phyloP scores from a whole-genome alignment of 2,888 invertebrate genomes.

The Sphinx pinastri region DNA sequence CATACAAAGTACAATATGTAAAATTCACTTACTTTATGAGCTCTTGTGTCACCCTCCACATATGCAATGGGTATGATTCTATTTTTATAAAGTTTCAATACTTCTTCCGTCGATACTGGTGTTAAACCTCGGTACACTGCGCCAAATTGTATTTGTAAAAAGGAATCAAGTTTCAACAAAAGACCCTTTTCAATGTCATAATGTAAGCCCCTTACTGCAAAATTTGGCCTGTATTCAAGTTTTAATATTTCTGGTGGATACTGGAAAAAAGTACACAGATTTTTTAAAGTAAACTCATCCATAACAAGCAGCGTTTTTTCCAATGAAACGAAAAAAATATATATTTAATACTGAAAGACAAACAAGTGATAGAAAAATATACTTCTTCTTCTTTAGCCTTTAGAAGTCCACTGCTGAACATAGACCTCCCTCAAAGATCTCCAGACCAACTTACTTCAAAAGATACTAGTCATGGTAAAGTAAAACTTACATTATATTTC shows the following conservation, averaged over 20 bases:
- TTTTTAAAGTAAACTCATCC: too few species aligned
- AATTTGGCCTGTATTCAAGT: conserved; percentile 94
- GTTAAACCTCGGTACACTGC: conserved; percentile 95
- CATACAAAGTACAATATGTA: conserved; percentile 3
- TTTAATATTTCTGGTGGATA: conserved; percentile 93
- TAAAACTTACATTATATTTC: conserved; percentile 89
- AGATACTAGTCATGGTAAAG: background rate
- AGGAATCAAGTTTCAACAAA: conserved; percentile 96
- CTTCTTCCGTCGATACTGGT: conserved; percentile 92
- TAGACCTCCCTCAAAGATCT: too few species aligned
- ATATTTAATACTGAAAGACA: too few species aligned
- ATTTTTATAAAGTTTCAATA: conserved; percentile 92
- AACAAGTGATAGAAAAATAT: too few species aligned
- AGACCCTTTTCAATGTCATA: conserved; percentile 98
- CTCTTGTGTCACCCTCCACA: conserved; percentile 91
- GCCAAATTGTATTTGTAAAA: conserved; percentile 97
- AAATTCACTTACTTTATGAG: conserved; percentile 84
- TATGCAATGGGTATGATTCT: conserved; percentile 94
- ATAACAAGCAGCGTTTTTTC: too few species aligned
- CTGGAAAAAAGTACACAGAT: conserved; percentile 76
- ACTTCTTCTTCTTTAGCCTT: too few species aligned
- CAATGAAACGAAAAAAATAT: too few species aligned
- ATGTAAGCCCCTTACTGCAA: conserved; percentile 98
- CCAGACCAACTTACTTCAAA: too few species aligned
- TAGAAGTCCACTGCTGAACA: too few species aligned